Base-by-base conservation (phyloP, 2,113 vertebrate species). In the Micromys minutus region DNA sequence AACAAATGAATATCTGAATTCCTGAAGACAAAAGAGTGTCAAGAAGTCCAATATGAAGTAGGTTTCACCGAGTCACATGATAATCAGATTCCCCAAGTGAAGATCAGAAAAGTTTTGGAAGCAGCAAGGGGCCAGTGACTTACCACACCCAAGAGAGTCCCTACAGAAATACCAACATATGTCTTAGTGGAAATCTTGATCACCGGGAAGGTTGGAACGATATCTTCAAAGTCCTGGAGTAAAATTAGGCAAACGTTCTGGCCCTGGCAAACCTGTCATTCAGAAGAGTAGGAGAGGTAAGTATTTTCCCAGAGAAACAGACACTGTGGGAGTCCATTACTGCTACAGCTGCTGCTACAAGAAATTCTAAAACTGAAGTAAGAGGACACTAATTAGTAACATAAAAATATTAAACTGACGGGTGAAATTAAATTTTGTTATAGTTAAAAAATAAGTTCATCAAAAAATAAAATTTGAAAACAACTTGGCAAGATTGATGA, bases 401-500 rank as follows among this genome's bases (percentile, higher is more conserved):
- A 76, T 59, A 31, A 63, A 91, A 69, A n/a, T 72, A 74, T 69
- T 61, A 93, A 93, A 45, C 61, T 77, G 34, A 45, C 15, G 36
- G 61, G 22, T 29, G 76, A 52, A 77, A 71, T 87, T 55, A 31
- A 92, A 39, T 77, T 85, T 89, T 39, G 75, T 10, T 61, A 8
- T 69, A 61, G 67, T 61, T 63, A 84, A 50, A 84, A 52, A 84
- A 52, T 84, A 75, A 52, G 13, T 42, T 89, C 77, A 83, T 29
- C 36, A n/a, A 84, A 26, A 95, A 87, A 90, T 87, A 34, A 57
- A 72, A 31, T 31, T 24, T 86, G 67, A 90, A 52, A 84, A 86
- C n/a, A 85, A 74, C 65, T 52, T 22, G 29, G 0, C 52, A 69
- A 95, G 86, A 86, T 71, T 86, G 90, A 88, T 52, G 45, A 80